These are phyloP conservation scores for Rhabdomys pumilio DNA, from an alignment of 2,797 vertebrate genomes.

Conservation along the genomic window DNA sequence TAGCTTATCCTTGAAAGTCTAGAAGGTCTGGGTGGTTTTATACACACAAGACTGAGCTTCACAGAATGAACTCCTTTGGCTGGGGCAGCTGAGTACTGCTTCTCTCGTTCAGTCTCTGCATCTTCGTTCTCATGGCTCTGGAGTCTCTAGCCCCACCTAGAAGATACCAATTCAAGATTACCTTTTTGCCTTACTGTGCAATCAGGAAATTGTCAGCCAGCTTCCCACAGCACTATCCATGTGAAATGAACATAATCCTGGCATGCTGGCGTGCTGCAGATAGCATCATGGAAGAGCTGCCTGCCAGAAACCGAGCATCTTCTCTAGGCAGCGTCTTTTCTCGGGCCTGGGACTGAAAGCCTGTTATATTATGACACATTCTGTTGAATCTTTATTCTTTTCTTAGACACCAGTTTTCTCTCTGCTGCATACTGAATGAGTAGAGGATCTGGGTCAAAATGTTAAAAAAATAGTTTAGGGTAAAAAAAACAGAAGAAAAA, in stretches of 20 bases:
- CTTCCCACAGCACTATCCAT: not conserved
- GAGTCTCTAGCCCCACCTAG: not conserved
- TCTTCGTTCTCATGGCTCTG: not conserved
- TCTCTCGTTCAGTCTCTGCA: not conserved
- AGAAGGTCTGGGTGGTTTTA: conserved; percentile 4
- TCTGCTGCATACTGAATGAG: not conserved
- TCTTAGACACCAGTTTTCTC: conserved; percentile 54
- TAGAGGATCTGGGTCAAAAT: conserved; percentile 17
- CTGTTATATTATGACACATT: not conserved
- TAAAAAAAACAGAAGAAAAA: conserved; percentile 36
- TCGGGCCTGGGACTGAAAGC: not conserved
- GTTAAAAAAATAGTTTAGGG: not conserved
- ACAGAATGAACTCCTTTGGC: not conserved
- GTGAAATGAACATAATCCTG: conserved; percentile 20
- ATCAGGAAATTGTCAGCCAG: conserved; percentile 1
- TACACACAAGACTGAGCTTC: not conserved
- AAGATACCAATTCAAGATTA: conserved; percentile 56
- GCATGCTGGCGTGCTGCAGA: not conserved
- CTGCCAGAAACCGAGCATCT: not conserved
- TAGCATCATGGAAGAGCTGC: not conserved
- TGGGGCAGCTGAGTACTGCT: not conserved
- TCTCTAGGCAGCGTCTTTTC: not conserved
- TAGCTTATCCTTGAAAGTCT: conserved; percentile 23
- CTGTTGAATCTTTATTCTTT: not conserved
- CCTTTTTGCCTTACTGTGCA: conserved; percentile 21